Base-by-base conservation (phyloP, 1,140 invertebrate genomes). In the Centruroides sculpturatus region DNA sequence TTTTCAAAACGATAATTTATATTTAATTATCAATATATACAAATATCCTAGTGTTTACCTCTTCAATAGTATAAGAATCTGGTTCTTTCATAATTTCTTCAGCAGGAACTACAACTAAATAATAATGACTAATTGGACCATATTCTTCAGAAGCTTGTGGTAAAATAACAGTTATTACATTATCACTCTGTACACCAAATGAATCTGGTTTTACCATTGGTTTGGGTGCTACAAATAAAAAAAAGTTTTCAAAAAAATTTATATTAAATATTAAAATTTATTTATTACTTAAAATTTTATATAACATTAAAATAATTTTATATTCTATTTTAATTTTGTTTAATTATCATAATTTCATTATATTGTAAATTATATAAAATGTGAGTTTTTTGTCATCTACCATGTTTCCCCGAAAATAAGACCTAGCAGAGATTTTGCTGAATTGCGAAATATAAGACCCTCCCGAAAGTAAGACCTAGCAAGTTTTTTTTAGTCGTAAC, bases 121-220 rank as follows among this genome's bases (percentile, higher is more conserved):
- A 96, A 74, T 99, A 99, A 78, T 98, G 92, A 56, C 89, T 92
- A 61, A 99, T 96, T 2, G 92, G 93, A n/a, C 96, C 96, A 72
- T 97, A 97, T 75, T 97, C 93, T 77, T 98, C 94, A 0, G 91
- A 95, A 0, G 96, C 94, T 77, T 92, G 89, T 4, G 90, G 89
- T 67, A 98, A 73, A 64, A 91, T 89, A 12, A 98, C 87, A 56
- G 85, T 83, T 63, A 97, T 90, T 74, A 90, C 88, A 71, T 90
- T 87, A 0, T 82, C 80, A 69, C 86, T 86, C 34, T 89, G 83
- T 0, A 92, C 87, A 3, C 88, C 87, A 69, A 89, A 91, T 70
- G 94, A 91, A 69, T 92, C 89, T 0, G 94, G 93, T 70, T 91
- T 87, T 0, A 92, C 90, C 87, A 97, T 94, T 0, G 90, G 87